A percentile compares a stretch with the other conserved stretches of the same genome.
These are phyloP conservation scores for Dicaeum eximium DNA, from an alignment of 2,113 vertebrate species.

Conservation along the genomic window DNA sequence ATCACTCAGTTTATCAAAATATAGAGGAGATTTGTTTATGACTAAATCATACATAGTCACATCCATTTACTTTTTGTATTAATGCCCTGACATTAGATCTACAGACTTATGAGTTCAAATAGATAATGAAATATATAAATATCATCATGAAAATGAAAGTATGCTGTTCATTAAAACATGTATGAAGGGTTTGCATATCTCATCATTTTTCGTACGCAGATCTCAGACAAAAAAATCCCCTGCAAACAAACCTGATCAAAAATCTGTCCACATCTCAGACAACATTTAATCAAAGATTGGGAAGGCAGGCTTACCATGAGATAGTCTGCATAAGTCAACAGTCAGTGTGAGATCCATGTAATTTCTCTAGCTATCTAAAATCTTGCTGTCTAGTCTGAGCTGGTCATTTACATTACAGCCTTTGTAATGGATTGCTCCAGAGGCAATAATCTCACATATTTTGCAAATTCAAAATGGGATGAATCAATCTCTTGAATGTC, in stretches of 20 bases:
- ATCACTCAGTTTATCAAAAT: not conserved
- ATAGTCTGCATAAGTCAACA: not conserved
- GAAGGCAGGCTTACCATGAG: not conserved
- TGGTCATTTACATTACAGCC: not conserved
- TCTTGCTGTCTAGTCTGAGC: not conserved
- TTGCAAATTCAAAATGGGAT: not conserved
- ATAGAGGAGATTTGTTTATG: not conserved
- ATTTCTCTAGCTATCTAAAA: not conserved
- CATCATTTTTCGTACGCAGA: not conserved
- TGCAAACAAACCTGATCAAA: not conserved
- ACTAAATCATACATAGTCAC: not conserved
- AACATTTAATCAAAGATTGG: not conserved
- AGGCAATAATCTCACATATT: not conserved
- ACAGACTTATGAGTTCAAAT: not conserved
- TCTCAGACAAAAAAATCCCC: not conserved
- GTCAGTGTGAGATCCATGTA: not conserved
- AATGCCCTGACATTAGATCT: not conserved
- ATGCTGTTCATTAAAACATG: not conserved
- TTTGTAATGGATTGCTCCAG: not conserved
- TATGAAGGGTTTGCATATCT: not conserved
- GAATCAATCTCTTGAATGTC: not conserved
- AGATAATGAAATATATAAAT: not conserved
- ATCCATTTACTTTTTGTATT: not conserved
- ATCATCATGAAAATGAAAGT: not conserved
- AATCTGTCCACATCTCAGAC: not conserved